These are phyloP conservation scores for Australoheros scitulus DNA, from an alignment of 2,113 vertebrate genomes.

Conservation along the genomic window DNA sequence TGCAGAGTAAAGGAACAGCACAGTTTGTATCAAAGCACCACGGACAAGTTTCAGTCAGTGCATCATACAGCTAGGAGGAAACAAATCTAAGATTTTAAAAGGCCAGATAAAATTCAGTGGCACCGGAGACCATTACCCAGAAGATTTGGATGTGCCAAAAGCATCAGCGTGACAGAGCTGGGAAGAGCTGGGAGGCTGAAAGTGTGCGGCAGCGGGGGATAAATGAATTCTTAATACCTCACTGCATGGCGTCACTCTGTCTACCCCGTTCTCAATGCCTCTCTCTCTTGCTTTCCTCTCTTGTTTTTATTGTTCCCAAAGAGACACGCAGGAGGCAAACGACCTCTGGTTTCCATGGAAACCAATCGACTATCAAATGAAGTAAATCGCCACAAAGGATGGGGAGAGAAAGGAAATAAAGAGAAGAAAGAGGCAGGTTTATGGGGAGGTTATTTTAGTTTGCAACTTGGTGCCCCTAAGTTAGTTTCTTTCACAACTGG, in stretches of 20 bases:
- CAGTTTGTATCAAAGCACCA: background rate
- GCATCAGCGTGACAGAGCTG: conserved; percentile 47
- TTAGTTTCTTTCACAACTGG: accelerated
- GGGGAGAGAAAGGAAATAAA: background rate
- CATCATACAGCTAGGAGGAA: conserved; percentile 1
- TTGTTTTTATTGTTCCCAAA: conserved; percentile 54
- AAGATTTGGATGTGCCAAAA: conserved; percentile 26
- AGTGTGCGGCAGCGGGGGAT: conserved; percentile 47
- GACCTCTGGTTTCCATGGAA: conserved; percentile 51
- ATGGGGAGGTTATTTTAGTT: background rate
- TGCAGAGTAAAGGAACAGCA: background rate
- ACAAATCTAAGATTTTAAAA: conserved; percentile 6
- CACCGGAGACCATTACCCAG: conserved; percentile 26
- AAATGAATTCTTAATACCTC: conserved; percentile 69
- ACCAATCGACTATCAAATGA: conserved; percentile 48
- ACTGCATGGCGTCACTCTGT: conserved; percentile 45
- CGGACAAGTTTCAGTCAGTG: background rate
- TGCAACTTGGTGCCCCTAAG: background rate
- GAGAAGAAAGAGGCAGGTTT: background rate
- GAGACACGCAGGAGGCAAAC: conserved; percentile 53
- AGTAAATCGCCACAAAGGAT: conserved; percentile 28
- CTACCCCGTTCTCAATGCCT: conserved; percentile 11
- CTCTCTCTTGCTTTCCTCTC: background rate
- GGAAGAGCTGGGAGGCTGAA: conserved; percentile 32
- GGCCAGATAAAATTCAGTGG: conserved; percentile 7